Evolutionary conservation across 2,888 invertebrate species (phyloP).

Genomic region (Caenorhabditis japonica): DNA sequence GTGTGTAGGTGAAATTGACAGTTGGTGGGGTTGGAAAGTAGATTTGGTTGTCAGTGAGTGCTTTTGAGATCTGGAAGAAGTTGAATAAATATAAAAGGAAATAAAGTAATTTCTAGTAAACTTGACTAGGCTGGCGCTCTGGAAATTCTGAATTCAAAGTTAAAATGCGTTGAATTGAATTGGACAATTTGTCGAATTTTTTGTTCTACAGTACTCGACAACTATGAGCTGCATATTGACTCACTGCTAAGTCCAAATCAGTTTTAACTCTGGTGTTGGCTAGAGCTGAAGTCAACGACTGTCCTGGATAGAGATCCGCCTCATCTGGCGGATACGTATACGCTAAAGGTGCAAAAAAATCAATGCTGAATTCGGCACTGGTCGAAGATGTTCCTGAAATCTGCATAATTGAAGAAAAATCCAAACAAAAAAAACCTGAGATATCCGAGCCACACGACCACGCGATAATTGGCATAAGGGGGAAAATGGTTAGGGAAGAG

Average conservation of each 20-base stretch:
- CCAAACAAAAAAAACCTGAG: not conserved
- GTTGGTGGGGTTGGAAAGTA: conserved; percentile 24
- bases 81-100: too few relatives aligned
- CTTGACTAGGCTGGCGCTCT: too few relatives aligned
- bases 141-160: too few relatives aligned
- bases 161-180: too few relatives aligned
- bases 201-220: too few relatives aligned
- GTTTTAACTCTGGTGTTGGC: conserved; percentile 12
- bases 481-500: not conserved
- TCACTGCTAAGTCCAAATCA: conserved; percentile 27
- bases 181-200: too few relatives aligned
- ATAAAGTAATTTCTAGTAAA: too few relatives aligned
- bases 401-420: not conserved
- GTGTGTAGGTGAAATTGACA: conserved; percentile 21
- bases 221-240: too few relatives aligned
- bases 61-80: conserved; percentile 22
- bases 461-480: not conserved
- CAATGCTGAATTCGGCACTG: conserved; percentile 27
- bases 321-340: conserved; percentile 33
- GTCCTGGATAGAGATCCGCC: conserved; percentile 10
- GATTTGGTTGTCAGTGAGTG: conserved; percentile 26
- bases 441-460: conserved; percentile 21
- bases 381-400: conserved; percentile 12
- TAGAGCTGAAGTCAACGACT: conserved; percentile 8
- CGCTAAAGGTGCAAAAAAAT: conserved; percentile 29